Base-by-base conservation (phyloP, 2,113 vertebrate species). In the Xiphophorus hellerii region DNA sequence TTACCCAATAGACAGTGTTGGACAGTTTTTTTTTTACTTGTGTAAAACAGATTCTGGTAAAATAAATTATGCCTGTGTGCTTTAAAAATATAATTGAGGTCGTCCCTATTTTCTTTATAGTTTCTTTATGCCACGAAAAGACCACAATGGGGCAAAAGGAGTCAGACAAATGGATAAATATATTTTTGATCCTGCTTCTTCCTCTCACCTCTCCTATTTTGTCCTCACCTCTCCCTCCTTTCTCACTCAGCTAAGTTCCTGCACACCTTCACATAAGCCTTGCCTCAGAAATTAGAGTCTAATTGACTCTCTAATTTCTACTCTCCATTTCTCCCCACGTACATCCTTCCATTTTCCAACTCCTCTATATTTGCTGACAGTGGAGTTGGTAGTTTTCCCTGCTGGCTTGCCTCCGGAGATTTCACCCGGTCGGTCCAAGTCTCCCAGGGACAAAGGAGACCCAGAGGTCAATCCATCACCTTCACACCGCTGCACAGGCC, bases 281-380 rank as follows among this genome's bases (percentile, higher is more conserved):
- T 14, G 5, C 22, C 42, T 37, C 81, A 69, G 29, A 66, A 28
- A 9, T 28, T 28, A 28, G 28, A 28, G 66, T 64, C 68, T 84
- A 74, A 67, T 62, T 64, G 76, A 82, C 80, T 68, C 62, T 69
- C 62, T 69, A 74, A 25, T 37, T 11, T 74, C 13, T 27, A 54
- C 61, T n/a, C 29, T 37, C 27, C 42, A 14, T 17, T 62, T 54
- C 65, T 61, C 5, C 7, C 25, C 10, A 39, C 29, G 0, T 48
- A 27, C 66, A 64, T 58, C 62, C 33, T 31, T 68, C 48, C 61
- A 17, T 48, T 48, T 33, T 29, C 73, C 25, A 58, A 60, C 68
- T 82, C 75, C 62, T 85, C 72, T 65, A 70, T 86, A 74, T 83
- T 35, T 84, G 82, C 86, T 88, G 84, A 90, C 77, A 0, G 51